Conservation (phyloP, 2,797 vertebrate species). For the Ctenosaura bakeri region DNA sequence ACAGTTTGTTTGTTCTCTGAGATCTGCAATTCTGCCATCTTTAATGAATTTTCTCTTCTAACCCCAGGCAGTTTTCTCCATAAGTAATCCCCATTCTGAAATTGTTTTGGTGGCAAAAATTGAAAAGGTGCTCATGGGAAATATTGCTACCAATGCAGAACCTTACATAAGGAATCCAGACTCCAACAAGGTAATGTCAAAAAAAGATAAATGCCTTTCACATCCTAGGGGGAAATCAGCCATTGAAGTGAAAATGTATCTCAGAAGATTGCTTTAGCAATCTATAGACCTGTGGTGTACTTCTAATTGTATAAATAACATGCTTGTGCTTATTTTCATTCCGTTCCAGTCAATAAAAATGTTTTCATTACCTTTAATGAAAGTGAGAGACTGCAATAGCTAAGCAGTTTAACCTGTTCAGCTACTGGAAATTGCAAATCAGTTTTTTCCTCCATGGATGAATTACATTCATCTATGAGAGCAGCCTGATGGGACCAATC, state of each 20-base stretch:
- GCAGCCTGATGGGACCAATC: not conserved
- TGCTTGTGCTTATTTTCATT: not conserved
- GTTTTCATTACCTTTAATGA: not conserved
- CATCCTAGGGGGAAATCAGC: not conserved
- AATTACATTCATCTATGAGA: not conserved
- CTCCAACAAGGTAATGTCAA: slow-evolving; percentile 90
- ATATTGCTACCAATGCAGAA: slow-evolving; percentile 91
- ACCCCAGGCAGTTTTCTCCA: slow-evolving; percentile 92
- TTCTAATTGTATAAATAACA: slow-evolving; percentile 1
- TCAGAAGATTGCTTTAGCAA: not conserved
- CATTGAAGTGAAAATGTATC: slow-evolving; percentile 21
- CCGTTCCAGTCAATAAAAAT: not conserved
- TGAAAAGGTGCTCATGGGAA: slow-evolving; percentile 97
- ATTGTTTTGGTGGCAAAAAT: slow-evolving; percentile 95
- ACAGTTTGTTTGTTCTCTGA: not conserved
- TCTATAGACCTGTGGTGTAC: not conserved
- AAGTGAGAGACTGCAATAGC: too few relatives aligned
- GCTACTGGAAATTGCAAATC: not conserved
- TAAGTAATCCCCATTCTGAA: slow-evolving; percentile 94
- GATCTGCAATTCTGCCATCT: not conserved
- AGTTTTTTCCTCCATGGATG: not conserved
- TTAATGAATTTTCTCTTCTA: slow-evolving; percentile 45
- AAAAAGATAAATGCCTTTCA: slow-evolving; percentile 18
- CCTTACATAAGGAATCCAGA: slow-evolving; percentile 97
- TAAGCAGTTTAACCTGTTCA: not conserved